Conservation (phyloP, 1,140 invertebrate species). For the Drosophila teissieri region DNA sequence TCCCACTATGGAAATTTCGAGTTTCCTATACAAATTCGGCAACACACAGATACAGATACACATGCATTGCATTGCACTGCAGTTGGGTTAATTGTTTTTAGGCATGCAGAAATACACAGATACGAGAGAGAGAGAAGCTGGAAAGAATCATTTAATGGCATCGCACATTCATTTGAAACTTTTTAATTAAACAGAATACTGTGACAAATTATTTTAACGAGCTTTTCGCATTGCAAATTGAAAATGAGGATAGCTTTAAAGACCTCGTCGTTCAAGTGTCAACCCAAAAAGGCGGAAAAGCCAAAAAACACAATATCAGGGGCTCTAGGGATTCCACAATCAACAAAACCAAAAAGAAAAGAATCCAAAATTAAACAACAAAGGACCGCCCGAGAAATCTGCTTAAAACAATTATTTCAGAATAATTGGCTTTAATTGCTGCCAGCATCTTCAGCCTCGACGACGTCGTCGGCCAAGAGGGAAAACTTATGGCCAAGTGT, state of each 20-base stretch:
- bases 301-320: conserved; percentile 13
- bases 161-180: conserved; percentile 66
- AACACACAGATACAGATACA: conserved; percentile 2
- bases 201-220: conserved; percentile 82
- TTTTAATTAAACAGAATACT: conserved; percentile 76
- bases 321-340: conserved; percentile 1
- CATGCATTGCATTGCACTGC: conserved; percentile 37
- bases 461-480: conserved; percentile 42
- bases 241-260: conserved; percentile 45
- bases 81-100: conserved; percentile 78
- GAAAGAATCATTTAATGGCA: conserved; percentile 59
- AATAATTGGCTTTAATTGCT: conserved; percentile 84
- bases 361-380: conserved; percentile 23
- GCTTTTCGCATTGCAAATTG: conserved; percentile 56
- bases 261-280: conserved; percentile 48
- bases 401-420: conserved; percentile 84
- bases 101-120: conserved; percentile 34
- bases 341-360: conserved; percentile 3
- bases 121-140: conserved; percentile 14
- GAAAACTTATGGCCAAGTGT: conserved; percentile 70
- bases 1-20: conserved; percentile 9
- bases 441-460: conserved; percentile 48
- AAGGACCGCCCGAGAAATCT: conserved; percentile 60
- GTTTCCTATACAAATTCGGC: conserved; percentile 16
- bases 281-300: conserved; percentile 19